Evolutionary conservation across 2,888 invertebrate genomes (phyloP), one percentile per base, ranked within the genome.

Genomic region (Prosopocoilus inquinatus): DNA sequence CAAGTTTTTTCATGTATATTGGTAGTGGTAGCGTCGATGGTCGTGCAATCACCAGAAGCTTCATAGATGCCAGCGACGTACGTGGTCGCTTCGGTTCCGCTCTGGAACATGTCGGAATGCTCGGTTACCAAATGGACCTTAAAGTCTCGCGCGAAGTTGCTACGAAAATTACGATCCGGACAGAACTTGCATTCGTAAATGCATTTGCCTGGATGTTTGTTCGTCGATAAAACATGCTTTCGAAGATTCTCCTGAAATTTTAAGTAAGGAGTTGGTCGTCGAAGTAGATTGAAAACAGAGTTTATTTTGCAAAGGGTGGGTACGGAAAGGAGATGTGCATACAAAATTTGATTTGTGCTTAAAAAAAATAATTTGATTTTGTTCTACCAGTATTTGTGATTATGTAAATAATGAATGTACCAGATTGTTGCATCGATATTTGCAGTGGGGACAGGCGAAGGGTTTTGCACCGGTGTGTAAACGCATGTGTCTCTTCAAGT

Each of bases 381-480:
- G n/a, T n/a, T 28, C 1, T 28, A 28, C 20, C 5, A 28, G 7
- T 28, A 28, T 4, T 28, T 28, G 7, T 28, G 20, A 28, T 5
- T 28, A 5, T 28, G 4, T 28, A 5, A 28, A 28, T 28, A 28
- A 3, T 3, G 20, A 28, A 28, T 4, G 82, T 76, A 91, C 90
- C 80, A 90, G 81, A 69, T 87, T 88, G 61, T 89, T 91, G 74
- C 90, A 90, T 3, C 84, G 85, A 67, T 88, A 90, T 20, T 79
- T 68, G 72, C 96, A 96, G 72, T 93, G 86, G 0, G 90, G 90
- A 76, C 96, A 96, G 50, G 82, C 82, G 76, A 90, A 94, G 0
- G 95, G 94, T 72, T 91, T 93, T 33, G 85, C 82, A 2, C 91
- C 91, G 3, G 87, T 87, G 73, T 95, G 94, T 16, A 88, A 82